Evolutionary conservation across 2,113 vertebrate species (phyloP).

Genomic region (Pelecanus crispus): DNA sequence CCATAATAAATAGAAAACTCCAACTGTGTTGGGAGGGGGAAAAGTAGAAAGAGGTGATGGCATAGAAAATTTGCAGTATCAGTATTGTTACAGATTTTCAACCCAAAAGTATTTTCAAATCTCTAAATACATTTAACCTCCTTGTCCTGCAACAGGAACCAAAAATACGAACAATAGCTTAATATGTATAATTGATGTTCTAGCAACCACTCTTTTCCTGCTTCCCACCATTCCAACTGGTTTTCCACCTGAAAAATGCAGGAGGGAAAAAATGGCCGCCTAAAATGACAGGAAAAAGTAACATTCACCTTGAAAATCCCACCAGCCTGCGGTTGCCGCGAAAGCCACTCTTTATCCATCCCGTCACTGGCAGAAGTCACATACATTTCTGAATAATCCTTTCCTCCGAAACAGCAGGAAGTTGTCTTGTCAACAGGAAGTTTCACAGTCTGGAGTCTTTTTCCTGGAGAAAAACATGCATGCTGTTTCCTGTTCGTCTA

Average conservation of each 20-base stretch:
- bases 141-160: neutral
- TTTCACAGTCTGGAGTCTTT: slow-evolving; percentile 83
- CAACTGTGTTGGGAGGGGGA: neutral
- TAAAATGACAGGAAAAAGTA: neutral
- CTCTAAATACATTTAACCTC: neutral
- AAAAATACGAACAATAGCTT: neutral
- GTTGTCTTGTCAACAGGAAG: slow-evolving; percentile 86
- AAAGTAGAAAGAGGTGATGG: neutral
- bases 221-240: neutral
- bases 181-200: neutral
- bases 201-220: neutral
- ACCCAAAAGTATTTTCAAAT: neutral
- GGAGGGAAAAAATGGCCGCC: neutral
- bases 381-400: slow-evolving; percentile 88
- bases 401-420: slow-evolving; percentile 92
- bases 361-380: slow-evolving; percentile 84
- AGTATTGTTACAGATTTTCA: neutral
- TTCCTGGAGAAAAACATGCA: slow-evolving; percentile 72
- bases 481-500: neutral
- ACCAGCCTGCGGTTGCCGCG: slow-evolving; percentile 80
- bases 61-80: neutral
- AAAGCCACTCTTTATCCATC: slow-evolving; percentile 68
- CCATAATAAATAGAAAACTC: neutral
- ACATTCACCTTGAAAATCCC: slow-evolving; percentile 82
- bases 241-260: neutral